A percentile compares a stretch with the other conserved stretches of the same genome.
phyloP scores from a whole-genome alignment of 1,140 invertebrate genomes.

The Ridgeia piscesae region DNA sequence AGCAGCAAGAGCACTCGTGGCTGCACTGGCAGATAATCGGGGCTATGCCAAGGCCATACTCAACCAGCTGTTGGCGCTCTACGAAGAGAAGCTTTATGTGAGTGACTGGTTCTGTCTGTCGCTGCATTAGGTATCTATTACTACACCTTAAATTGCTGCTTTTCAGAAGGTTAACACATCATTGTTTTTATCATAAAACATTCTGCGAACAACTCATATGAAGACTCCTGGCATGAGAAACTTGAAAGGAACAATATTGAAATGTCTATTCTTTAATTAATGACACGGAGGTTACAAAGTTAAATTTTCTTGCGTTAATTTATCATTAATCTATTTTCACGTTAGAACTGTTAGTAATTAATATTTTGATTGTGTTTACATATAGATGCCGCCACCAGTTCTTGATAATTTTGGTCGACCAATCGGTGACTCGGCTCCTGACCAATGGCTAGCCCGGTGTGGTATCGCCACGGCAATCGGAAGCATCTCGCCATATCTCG shows the following conservation, averaged over 20 bases:
- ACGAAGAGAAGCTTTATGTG: constrained; percentile 74
- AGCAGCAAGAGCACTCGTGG: constrained; percentile 73
- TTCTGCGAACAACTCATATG: too few relatives aligned
- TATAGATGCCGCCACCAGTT: constrained; percentile 78
- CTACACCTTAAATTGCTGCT: background rate
- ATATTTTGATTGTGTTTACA: background rate
- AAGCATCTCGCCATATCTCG: constrained; percentile 64
- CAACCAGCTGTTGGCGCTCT: constrained; percentile 71
- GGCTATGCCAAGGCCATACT: constrained; percentile 65
- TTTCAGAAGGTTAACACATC: too few relatives aligned
- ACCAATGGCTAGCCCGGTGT: constrained; percentile 83
- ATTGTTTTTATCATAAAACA: background rate
- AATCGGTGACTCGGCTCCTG: constrained; percentile 74
- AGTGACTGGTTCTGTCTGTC: constrained; percentile 36
- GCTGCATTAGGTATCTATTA: background rate
- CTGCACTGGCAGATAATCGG: constrained; percentile 65
- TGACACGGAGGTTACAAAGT: background rate
- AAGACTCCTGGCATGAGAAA: too few relatives aligned
- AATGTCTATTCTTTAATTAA: too few relatives aligned
- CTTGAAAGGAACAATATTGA: too few relatives aligned
- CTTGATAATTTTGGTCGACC: constrained; percentile 90
- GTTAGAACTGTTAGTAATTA: background rate
- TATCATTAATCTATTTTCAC: background rate
- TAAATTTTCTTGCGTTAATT: constrained; percentile 8
- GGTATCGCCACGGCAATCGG: constrained; percentile 74